Evolutionary conservation across 1,140 invertebrate genomes (phyloP), one percentile per base, ranked within the genome.

Genomic region (Drosophila pseudoobscura): DNA sequence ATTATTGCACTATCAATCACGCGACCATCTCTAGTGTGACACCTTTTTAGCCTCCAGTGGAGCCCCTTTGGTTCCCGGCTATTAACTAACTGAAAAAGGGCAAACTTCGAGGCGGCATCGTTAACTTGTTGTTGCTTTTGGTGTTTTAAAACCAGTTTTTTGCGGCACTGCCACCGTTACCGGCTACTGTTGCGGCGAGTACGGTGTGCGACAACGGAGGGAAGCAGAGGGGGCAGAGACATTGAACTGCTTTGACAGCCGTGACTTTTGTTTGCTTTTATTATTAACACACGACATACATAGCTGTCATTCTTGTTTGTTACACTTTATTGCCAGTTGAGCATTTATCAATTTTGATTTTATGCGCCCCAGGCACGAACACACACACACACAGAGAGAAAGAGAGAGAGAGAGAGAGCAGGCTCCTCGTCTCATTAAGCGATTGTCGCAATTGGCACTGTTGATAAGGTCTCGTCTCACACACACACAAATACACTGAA

Each of bases 251-350:
- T 68, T 73, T 82, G 78, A 69, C 78, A 82, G 78, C 71, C 78
- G 77, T 80, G 78, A 82, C 80, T 84, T 85, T 84, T 85, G 68
- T 80, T 84, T 87, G 66, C 73, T 66, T 74, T 80, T 77, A 66
- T 82, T 82, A 78, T 85, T 82, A 80, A 78, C 74, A 87, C 71
- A 54, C 63, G 45, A 45, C 41, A 43, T 43, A 13, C 15, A 17
- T 43, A 51, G 17, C n/a, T 53, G 51, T 39, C 13, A 15, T 55
- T 39, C 7, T 50, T 75, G 22, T 47, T 52, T 78, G 75, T 75
- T 62, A 66, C 60, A 82, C 75, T 80, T 79, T 79, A 78, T 78
- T 74, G 53, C 44, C 57, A 53, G 26, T 55, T 73, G 61, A 70
- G 71, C 75, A 79, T 78, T 78, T 78, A 80, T 78, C 71, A 83